A percentile compares a stretch with the other conserved stretches of the same genome.
These are phyloP conservation scores for Tricholauxania praeusta DNA, from an alignment of 2,888 invertebrate species.

Conservation along the genomic window DNA sequence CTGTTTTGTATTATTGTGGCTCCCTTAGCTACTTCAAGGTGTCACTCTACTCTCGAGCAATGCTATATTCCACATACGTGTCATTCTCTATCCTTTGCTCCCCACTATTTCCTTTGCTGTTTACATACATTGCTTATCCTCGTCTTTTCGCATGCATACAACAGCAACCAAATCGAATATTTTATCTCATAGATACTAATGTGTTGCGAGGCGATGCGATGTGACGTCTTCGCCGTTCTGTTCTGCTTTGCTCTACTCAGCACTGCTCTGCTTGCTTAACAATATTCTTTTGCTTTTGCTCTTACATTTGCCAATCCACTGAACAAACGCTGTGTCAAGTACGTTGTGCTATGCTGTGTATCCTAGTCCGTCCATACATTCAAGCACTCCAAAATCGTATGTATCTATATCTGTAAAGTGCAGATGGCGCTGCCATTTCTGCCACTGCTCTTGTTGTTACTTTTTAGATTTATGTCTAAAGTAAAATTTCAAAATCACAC, in stretches of 20 bases:
- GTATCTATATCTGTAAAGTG: constrained; percentile 34
- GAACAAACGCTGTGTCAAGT: constrained; percentile 35
- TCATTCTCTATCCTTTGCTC: too few species aligned
- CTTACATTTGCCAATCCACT: constrained; percentile 38
- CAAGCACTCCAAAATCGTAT: too few species aligned
- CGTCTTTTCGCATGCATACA: too few species aligned
- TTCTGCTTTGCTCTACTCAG: constrained; percentile 14
- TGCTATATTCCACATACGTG: too few species aligned
- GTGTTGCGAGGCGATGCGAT: neutral
- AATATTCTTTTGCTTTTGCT: constrained; percentile 32
- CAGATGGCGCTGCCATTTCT: constrained; percentile 38
- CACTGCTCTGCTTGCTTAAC: constrained; percentile 3
- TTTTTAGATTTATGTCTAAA: constrained; percentile 44
- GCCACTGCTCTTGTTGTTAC: constrained; percentile 32
- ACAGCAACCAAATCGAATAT: constrained; percentile 23
- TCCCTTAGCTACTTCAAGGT: too few species aligned
- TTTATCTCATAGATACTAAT: constrained; percentile 21
- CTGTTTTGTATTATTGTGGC: too few species aligned
- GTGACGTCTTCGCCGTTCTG: neutral
- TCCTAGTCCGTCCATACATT: too few species aligned
- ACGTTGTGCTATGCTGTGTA: neutral
- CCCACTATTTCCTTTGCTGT: too few species aligned
- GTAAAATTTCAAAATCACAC: constrained; percentile 40
- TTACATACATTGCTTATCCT: too few species aligned
- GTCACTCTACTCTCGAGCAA: too few species aligned